These are phyloP conservation scores for Ophthalmolycus amberensis DNA, from an alignment of 2,113 vertebrate species.

Conservation along the genomic window DNA sequence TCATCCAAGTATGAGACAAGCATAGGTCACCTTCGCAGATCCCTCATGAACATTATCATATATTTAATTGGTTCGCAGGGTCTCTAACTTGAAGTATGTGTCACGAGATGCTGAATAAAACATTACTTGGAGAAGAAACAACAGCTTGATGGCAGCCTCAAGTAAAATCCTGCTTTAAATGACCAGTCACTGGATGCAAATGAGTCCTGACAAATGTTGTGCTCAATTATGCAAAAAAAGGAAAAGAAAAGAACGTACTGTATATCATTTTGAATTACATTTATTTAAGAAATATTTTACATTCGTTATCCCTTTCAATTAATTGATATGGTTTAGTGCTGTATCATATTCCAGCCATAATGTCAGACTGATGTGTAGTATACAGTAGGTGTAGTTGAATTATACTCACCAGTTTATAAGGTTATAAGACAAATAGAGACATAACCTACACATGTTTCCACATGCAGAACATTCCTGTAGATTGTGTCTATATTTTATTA, in stretches of 20 bases:
- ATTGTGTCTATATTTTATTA: background rate
- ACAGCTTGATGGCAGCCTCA: constrained; percentile 55
- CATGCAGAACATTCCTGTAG: background rate
- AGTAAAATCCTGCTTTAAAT: constrained; percentile 65
- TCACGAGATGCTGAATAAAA: constrained; percentile 80
- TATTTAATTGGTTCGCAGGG: constrained; percentile 76
- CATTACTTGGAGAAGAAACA: constrained; percentile 69
- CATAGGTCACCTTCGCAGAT: constrained; percentile 67
- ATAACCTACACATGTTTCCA: background rate
- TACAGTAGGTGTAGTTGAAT: background rate
- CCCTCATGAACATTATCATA: constrained; percentile 69
- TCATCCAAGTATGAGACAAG: constrained; percentile 59
- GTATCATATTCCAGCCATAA: background rate
- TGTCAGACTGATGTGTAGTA: background rate
- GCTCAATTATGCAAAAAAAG: constrained; percentile 46
- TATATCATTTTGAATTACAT: constrained; percentile 5
- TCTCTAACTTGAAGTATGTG: constrained; percentile 66
- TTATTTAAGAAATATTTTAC: background rate
- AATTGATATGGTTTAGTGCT: background rate
- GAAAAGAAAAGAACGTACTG: background rate
- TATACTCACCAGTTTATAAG: background rate
- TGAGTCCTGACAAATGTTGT: constrained; percentile 59
- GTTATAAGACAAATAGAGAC: background rate
- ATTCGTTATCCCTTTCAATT: background rate
- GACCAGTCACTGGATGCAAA: constrained; percentile 71